These are phyloP conservation scores for Eulemur coronatus DNA, from an alignment of 2,797 vertebrate species.

Conservation along the genomic window DNA sequence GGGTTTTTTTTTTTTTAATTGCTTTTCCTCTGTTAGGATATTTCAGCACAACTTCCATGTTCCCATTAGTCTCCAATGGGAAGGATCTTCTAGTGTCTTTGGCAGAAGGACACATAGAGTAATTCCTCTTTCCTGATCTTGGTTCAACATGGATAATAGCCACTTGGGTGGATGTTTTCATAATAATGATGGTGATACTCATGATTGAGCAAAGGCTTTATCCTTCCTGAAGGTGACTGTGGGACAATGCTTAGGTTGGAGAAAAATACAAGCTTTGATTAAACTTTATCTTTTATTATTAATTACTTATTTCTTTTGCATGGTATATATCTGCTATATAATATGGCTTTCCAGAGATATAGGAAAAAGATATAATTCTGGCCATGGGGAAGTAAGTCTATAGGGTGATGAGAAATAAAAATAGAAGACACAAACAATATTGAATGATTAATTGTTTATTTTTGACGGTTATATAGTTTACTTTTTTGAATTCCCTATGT, in stretches of 20 bases:
- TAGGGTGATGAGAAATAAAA: neutral
- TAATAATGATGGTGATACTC: neutral
- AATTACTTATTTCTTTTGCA: neutral
- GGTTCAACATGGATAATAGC: neutral
- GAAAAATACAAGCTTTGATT: neutral
- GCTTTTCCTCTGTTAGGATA: neutral
- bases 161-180: neutral
- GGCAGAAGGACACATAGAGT: neutral
- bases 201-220: neutral
- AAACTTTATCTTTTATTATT: neutral
- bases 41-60: neutral
- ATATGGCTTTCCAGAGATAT: neutral
- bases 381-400: neutral
- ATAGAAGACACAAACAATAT: neutral
- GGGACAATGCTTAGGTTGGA: neutral
- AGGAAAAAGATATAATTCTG: neutral
- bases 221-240: neutral
- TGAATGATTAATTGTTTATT: constrained; percentile 62
- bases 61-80: neutral
- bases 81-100: neutral
- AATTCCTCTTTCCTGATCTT: neutral
- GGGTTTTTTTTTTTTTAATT: neutral
- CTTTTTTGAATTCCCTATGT: neutral
- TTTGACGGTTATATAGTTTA: neutral
- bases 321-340: neutral